Percentiles rank a stretch among this genome's conserved stretches.
Evolutionary conservation across 2,888 invertebrate genomes (phyloP).

Genomic region (Silvanus unidentatus): DNA sequence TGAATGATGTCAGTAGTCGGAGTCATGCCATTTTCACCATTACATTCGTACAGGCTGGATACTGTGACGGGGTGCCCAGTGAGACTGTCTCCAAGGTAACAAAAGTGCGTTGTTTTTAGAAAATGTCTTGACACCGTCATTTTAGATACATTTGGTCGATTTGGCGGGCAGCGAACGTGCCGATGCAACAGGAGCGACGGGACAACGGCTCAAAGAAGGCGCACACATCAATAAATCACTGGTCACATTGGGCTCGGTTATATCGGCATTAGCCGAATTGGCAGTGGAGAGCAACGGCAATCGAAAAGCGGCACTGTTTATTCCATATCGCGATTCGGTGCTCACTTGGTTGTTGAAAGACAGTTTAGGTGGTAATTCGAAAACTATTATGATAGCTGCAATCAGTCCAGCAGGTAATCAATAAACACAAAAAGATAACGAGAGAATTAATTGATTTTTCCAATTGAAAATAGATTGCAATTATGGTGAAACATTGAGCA

Average conservation of each 20-base stretch:
- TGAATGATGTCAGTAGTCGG: constrained; percentile 88
- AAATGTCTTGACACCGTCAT: constrained; percentile 1
- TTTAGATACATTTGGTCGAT: constrained; percentile 72
- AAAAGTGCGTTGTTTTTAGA: neutral
- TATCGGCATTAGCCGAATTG: constrained; percentile 75
- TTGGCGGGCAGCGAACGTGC: constrained; percentile 86
- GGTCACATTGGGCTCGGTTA: constrained; percentile 81
- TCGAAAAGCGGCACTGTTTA: constrained; percentile 53
- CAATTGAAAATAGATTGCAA: constrained; percentile 60
- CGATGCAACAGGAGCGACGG: constrained; percentile 85
- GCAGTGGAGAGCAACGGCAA: constrained; percentile 40
- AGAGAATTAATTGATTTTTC: neutral
- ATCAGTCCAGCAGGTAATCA: constrained; percentile 50
- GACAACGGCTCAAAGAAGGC: constrained; percentile 82
- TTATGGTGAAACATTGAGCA: constrained; percentile 81
- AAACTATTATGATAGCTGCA: constrained; percentile 87
- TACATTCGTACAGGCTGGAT: constrained; percentile 82
- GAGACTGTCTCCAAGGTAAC: constrained; percentile 79
- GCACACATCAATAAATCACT: constrained; percentile 88
- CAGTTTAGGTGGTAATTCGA: constrained; percentile 83
- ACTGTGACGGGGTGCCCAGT: constrained; percentile 80
- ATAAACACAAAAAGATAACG: neutral
- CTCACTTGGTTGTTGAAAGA: constrained; percentile 85
- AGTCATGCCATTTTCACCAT: constrained; percentile 90
- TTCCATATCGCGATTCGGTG: constrained; percentile 83